phyloP scores from a whole-genome alignment of 2,888 invertebrate genomes.

The Euclidia mi region DNA sequence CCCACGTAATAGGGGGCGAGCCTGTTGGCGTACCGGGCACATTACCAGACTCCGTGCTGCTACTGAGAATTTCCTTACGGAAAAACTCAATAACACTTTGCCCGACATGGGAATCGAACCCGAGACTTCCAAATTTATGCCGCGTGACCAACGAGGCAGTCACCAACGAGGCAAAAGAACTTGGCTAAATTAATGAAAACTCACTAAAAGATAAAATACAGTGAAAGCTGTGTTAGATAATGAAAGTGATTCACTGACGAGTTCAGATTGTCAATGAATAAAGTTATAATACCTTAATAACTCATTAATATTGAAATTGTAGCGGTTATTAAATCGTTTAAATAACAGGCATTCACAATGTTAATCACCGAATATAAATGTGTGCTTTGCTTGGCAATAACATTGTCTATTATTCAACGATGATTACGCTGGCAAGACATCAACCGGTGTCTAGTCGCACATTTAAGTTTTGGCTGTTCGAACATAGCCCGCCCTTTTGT shows the following conservation, averaged over 20 bases:
- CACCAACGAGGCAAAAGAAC: no score
- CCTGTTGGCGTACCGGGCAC: no score
- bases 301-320: conserved; percentile 33
- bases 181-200: no score
- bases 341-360: conserved; percentile 40
- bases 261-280: not conserved
- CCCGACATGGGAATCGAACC: no score
- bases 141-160: no score
- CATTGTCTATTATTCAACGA: conserved; percentile 70
- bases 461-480: conserved; percentile 55
- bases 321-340: conserved; percentile 28
- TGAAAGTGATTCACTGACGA: not conserved
- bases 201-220: no score
- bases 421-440: conserved; percentile 73
- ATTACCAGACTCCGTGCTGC: no score
- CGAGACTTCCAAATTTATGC: no score
- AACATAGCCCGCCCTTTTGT: conserved; percentile 47
- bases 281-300: not conserved
- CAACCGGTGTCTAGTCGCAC: conserved; percentile 62
- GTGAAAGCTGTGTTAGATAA: no score
- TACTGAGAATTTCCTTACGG: no score
- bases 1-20: no score
- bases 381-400: conserved; percentile 67
- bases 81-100: no score
- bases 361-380: conserved; percentile 59